phyloP scores from a whole-genome alignment of 2,888 invertebrate genomes.

The Acleris sparsana region DNA sequence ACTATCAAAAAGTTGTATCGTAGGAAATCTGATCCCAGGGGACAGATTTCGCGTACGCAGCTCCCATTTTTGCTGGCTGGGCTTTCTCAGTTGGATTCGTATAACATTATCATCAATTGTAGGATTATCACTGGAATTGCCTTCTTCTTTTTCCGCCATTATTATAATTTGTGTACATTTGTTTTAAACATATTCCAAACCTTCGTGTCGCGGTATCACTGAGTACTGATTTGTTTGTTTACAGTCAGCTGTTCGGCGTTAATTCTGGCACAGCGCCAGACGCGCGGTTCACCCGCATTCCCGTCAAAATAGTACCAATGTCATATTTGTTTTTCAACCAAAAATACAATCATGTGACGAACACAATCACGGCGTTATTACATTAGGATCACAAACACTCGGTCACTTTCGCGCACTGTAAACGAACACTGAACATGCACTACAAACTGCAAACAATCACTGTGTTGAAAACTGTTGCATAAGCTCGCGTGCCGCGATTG shows the following conservation, averaged over 20 bases:
- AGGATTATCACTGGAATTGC: constrained; percentile 75
- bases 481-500: constrained; percentile 65
- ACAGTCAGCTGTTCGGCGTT: constrained; percentile 75
- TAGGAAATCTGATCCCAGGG: constrained; percentile 83
- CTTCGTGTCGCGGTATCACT: constrained; percentile 47
- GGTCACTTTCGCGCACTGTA: constrained; percentile 63
- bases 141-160: constrained; percentile 66
- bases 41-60: constrained; percentile 85
- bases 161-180: constrained; percentile 46
- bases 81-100: constrained; percentile 84
- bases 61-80: constrained; percentile 86
- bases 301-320: constrained; percentile 78
- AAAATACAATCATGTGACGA: constrained; percentile 52
- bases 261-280: constrained; percentile 69
- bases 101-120: constrained; percentile 83
- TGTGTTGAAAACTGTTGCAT: constrained; percentile 71
- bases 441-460: constrained; percentile 56
- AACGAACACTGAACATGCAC: constrained; percentile 65
- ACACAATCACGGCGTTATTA: constrained; percentile 31
- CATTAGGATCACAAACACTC: constrained; percentile 46
- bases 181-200: constrained; percentile 41
- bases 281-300: constrained; percentile 69
- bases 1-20: constrained; percentile 85
- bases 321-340: constrained; percentile 77
- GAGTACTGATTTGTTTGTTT: constrained; percentile 76